phyloP scores from a whole-genome alignment of 2,113 vertebrate genomes.

The Phrynosoma platyrhinos region DNA sequence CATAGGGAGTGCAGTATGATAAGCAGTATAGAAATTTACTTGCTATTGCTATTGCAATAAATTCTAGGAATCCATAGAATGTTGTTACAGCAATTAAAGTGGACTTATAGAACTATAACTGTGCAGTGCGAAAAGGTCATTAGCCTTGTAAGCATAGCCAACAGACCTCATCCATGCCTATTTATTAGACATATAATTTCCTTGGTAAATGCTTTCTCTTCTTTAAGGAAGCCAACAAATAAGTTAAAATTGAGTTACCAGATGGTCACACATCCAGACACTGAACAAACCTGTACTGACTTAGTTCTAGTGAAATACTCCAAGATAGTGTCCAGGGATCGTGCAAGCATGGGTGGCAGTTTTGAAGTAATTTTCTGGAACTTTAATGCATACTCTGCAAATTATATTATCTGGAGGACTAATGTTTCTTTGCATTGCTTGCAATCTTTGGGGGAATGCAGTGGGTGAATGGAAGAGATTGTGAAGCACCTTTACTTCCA shows the following conservation, averaged over 20 bases:
- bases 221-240: not conserved
- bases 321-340: not conserved
- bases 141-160: too few relatives aligned
- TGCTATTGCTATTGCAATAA: too few relatives aligned
- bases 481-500: not conserved
- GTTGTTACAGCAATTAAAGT: too few relatives aligned
- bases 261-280: not conserved
- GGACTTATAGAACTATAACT: too few relatives aligned
- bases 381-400: conserved; percentile 29
- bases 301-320: not conserved
- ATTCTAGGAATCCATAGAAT: too few relatives aligned
- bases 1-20: too few relatives aligned
- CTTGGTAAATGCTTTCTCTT: not conserved
- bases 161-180: too few relatives aligned
- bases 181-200: too few relatives aligned
- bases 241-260: not conserved
- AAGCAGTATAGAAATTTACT: too few relatives aligned
- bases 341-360: not conserved
- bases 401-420: conserved; percentile 35
- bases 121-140: too few relatives aligned
- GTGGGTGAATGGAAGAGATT: not conserved
- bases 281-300: too few relatives aligned
- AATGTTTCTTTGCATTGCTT: conserved; percentile 24
- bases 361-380: conserved; percentile 1
- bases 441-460: not conserved